Percentiles rank a stretch among this genome's conserved stretches.
phyloP scores from a whole-genome alignment of 2,888 invertebrate genomes.

The Brachyopa scutellaris region DNA sequence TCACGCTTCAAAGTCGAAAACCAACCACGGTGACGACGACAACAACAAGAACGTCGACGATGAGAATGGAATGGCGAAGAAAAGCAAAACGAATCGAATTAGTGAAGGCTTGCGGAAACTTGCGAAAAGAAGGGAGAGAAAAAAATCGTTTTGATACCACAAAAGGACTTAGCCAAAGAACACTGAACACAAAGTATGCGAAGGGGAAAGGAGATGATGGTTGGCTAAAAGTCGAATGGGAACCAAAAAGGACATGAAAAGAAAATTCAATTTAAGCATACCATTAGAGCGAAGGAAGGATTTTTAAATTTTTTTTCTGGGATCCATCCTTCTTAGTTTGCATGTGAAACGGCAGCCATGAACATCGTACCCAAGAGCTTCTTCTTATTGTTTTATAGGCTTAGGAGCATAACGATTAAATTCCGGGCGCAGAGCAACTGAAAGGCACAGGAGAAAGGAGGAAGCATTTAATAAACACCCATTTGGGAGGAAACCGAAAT shows the following conservation, averaged over 20 bases:
- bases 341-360: conserved; percentile 36
- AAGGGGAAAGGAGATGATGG: conserved; percentile 1
- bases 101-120: conserved; percentile 63
- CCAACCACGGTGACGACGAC: conserved; percentile 11
- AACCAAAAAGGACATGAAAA: conserved; percentile 46
- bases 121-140: conserved; percentile 21
- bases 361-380: background rate
- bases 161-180: conserved; percentile 50
- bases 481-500: conserved; percentile 57
- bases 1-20: conserved; percentile 31
- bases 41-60: background rate
- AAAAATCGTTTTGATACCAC: conserved; percentile 51
- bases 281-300: conserved; percentile 52
- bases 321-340: conserved; percentile 31
- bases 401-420: conserved; percentile 54
- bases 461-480: conserved; percentile 65
- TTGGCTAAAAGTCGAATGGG: conserved; percentile 34
- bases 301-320: conserved; percentile 16
- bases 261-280: conserved; percentile 71
- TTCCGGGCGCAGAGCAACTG: background rate
- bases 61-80: conserved; percentile 11
- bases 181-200: conserved; percentile 29
- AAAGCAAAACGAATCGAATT: conserved; percentile 61
- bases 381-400: conserved; percentile 55
- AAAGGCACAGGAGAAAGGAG: no score